Conservation (phyloP, 2,797 vertebrate species). For the Acanthurus tractus region DNA sequence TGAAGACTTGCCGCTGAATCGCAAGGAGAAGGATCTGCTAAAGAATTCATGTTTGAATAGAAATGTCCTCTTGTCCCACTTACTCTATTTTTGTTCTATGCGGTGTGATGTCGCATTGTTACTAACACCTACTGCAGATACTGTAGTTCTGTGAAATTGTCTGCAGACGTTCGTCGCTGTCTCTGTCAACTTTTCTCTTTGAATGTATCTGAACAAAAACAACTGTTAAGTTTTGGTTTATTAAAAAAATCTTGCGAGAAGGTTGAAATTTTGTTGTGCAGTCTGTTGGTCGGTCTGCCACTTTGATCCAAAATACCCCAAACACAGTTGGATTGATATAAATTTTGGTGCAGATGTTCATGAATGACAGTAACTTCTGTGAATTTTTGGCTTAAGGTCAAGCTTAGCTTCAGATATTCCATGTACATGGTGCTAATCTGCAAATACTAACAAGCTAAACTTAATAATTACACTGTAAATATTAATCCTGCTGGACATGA, state of each 20-base stretch:
- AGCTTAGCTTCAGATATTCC: no score
- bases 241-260: background rate
- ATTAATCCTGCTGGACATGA: no score
- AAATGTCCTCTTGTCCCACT: conserved; percentile 59
- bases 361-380: background rate
- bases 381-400: background rate
- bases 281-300: background rate
- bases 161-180: background rate
- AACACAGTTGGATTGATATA: background rate
- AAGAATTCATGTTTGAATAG: conserved; percentile 52
- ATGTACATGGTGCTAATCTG: no score
- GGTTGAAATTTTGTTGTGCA: background rate
- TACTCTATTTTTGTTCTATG: conserved; percentile 45
- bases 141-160: background rate
- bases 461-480: no score
- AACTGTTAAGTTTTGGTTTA: background rate
- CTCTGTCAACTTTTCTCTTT: background rate
- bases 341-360: background rate
- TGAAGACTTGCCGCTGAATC: conserved; percentile 33
- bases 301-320: background rate
- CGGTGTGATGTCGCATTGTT: conserved; percentile 25
- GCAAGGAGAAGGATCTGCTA: conserved; percentile 33
- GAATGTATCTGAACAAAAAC: background rate
- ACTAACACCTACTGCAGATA: conserved; percentile 36
- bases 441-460: background rate